These are phyloP conservation scores for Dicyrtomina minuta DNA, from an alignment of 2,888 invertebrate species.

Conservation along the genomic window DNA sequence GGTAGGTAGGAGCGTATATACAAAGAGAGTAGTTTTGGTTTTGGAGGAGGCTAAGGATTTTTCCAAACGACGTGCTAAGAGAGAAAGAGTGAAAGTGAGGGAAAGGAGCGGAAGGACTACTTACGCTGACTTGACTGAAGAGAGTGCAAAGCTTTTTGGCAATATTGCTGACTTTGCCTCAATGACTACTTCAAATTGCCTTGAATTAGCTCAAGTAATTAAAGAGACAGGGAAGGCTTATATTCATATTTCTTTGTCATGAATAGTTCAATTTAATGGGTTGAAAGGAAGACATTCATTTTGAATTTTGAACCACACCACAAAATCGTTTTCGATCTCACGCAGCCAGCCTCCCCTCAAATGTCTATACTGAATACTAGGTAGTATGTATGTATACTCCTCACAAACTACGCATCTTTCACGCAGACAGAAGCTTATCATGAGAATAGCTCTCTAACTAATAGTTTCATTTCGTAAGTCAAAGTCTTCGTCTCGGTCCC, in stretches of 20 bases:
- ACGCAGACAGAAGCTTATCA: not conserved
- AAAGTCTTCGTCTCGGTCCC: not conserved
- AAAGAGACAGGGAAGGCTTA: conserved; percentile 23
- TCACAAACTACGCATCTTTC: not conserved
- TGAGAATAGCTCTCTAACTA: not conserved
- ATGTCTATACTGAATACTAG: not conserved
- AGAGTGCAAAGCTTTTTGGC: conserved; percentile 29
- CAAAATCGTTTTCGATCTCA: not conserved
- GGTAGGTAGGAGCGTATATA: not conserved
- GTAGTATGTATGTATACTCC: not conserved
- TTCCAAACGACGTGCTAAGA: not conserved
- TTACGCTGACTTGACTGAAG: conserved; percentile 29
- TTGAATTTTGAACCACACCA: not conserved
- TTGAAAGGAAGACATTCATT: conserved; percentile 16
- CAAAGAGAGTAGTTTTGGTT: not conserved
- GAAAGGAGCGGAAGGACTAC: not conserved
- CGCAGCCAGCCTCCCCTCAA: not conserved
- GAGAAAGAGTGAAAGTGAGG: conserved; percentile 4
- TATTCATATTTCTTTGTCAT: conserved; percentile 31
- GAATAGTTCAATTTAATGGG: conserved; percentile 27
- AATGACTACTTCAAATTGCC: conserved; percentile 33
- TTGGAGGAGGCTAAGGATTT: not conserved
- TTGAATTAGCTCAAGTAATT: conserved; percentile 39
- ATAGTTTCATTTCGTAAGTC: too few relatives aligned
- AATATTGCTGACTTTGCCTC: conserved; percentile 32